phyloP scores from a whole-genome alignment of 2,888 invertebrate species.

The Baronia brevicornis region DNA sequence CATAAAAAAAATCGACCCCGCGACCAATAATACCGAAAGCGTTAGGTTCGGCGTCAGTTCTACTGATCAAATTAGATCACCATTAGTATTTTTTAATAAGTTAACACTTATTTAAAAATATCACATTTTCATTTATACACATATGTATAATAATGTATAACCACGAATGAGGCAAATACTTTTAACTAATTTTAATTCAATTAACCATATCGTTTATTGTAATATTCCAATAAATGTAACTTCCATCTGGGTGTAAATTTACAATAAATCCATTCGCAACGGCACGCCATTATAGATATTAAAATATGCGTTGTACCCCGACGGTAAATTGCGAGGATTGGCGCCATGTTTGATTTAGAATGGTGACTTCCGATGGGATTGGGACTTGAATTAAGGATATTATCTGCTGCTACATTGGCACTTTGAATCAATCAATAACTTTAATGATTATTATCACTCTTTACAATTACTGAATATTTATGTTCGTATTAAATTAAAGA shows the following conservation, averaged over 20 bases:
- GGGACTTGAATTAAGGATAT: conserved; percentile 52
- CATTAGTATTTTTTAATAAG: too few relatives aligned
- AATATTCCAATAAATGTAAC: too few relatives aligned
- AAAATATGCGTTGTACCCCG: conserved; percentile 53
- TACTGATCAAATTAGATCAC: too few relatives aligned
- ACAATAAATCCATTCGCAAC: conserved; percentile 33
- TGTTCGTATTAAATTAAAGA: conserved; percentile 2
- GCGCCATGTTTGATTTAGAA: conserved; percentile 68
- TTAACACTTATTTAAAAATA: too few relatives aligned
- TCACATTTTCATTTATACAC: too few relatives aligned
- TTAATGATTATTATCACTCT: conserved; percentile 27
- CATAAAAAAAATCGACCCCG: too few relatives aligned
- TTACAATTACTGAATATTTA: conserved; percentile 8
- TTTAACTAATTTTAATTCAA: too few relatives aligned
- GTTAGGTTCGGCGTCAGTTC: too few relatives aligned
- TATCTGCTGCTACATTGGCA: conserved; percentile 42
- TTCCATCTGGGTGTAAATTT: conserved; percentile 1
- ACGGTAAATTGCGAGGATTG: conserved; percentile 40
- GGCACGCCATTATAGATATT: conserved; percentile 46
- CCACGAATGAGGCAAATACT: too few relatives aligned
- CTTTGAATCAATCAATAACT: conserved; percentile 55
- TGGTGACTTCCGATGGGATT: conserved; percentile 59
- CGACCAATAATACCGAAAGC: too few relatives aligned
- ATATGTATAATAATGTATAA: too few relatives aligned
- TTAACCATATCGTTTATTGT: too few relatives aligned